A percentile compares a stretch with the other conserved stretches of the same genome.
phyloP scores from a whole-genome alignment of 2,113 vertebrate species.

The Ochotona curzoniae region DNA sequence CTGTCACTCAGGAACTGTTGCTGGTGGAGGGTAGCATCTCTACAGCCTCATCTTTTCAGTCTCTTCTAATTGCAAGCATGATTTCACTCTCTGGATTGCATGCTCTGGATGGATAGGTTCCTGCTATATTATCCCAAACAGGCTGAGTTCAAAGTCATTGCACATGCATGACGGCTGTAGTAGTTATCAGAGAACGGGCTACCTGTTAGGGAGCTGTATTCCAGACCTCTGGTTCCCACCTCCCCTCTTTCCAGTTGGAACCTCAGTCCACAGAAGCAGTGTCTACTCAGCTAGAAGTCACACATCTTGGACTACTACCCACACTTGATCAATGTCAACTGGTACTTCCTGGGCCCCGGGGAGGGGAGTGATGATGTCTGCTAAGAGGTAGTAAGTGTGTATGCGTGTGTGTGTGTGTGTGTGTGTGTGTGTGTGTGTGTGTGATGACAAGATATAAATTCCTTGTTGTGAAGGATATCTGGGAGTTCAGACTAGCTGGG shows the following conservation, averaged over 20 bases:
- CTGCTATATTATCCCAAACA: too few relatives aligned
- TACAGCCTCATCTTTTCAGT: too few relatives aligned
- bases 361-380: too few relatives aligned
- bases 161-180: background rate
- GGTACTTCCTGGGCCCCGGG: background rate
- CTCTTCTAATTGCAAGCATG: too few relatives aligned
- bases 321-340: too few relatives aligned
- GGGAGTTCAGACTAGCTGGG: fast-evolving
- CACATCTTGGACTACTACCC: background rate
- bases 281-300: background rate
- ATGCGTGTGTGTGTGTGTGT: too few relatives aligned
- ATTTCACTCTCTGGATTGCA: fast-evolving
- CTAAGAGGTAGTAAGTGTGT: background rate
- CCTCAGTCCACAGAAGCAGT: background rate
- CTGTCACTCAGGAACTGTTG: fast-evolving
- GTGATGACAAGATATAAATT: too few relatives aligned
- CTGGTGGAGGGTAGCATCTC: background rate
- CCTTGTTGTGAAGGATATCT: background rate
- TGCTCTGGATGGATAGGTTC: too few relatives aligned
- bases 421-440: background rate
- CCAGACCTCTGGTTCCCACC: background rate
- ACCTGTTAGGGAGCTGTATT: too few relatives aligned
- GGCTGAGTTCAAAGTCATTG: too few relatives aligned
- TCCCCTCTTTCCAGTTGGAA: background rate
- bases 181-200: background rate